Conservation (phyloP, 92 coral and sea anemone species). For the Chrysogorgia sp. region DNA sequence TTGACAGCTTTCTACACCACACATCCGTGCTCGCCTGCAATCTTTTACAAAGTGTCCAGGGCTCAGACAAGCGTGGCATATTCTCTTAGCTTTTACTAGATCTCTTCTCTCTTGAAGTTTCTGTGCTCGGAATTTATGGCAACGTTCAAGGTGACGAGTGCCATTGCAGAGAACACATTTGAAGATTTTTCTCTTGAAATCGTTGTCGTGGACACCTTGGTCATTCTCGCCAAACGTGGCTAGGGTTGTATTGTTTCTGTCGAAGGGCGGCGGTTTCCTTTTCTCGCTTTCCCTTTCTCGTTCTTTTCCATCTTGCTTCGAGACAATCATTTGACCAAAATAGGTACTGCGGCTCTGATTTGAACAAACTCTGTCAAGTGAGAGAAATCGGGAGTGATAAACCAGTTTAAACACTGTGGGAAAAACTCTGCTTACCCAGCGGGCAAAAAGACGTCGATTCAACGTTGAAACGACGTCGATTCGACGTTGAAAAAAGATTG, state of each 20-base stretch:
- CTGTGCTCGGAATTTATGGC: conserved; percentile 15
- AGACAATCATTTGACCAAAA: conserved; percentile 25
- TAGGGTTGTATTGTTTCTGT: conserved; percentile 30
- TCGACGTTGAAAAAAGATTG: too few species aligned
- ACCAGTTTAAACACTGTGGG: too few species aligned
- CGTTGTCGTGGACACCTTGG: not conserved
- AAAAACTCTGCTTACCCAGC: too few species aligned
- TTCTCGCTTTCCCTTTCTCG: not conserved
- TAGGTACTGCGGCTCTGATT: too few species aligned
- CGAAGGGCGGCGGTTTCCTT: conserved; percentile 3
- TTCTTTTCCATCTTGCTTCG: conserved; percentile 6
- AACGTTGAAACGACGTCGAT: too few species aligned
- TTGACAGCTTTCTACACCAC: conserved; percentile 39
- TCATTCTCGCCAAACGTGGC: conserved; percentile 21
- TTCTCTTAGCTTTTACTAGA: conserved; percentile 28
- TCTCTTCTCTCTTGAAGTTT: conserved; percentile 23
- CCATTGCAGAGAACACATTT: conserved; percentile 25
- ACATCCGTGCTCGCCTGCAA: conserved; percentile 42
- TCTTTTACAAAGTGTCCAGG: conserved; percentile 47
- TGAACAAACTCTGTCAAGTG: conserved; percentile 46
- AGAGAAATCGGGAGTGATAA: conserved; percentile 36
- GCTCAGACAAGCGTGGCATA: conserved; percentile 44
- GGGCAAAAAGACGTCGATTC: too few species aligned
- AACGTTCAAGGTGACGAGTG: conserved; percentile 44
- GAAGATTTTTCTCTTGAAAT: not conserved